Evolutionary conservation across 2,888 invertebrate genomes (phyloP).

Genomic region (Geotrupes spiniger): DNA sequence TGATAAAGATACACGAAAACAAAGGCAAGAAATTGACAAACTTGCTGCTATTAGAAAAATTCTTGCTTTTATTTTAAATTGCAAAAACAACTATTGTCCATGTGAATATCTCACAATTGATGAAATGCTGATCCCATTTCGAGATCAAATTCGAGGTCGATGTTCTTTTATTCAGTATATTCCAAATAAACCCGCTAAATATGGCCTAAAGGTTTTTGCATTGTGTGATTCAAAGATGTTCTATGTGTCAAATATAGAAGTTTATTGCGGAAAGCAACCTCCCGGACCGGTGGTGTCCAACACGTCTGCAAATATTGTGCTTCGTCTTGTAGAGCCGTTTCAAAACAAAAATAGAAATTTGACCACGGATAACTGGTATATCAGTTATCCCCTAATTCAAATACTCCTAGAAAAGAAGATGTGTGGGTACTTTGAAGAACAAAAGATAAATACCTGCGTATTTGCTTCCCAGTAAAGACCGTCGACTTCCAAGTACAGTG

Average conservation of each 20-base stretch:
- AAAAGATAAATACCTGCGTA: constrained; percentile 30
- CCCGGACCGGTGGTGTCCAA: constrained; percentile 22
- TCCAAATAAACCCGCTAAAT: no score
- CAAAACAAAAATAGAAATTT: constrained; percentile 25
- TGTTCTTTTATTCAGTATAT: constrained; percentile 27
- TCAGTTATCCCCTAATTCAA: constrained; percentile 26
- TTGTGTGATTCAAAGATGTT: constrained; percentile 26
- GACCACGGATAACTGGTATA: constrained; percentile 31
- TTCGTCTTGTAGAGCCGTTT: constrained; percentile 16
- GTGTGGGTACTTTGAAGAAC: constrained; percentile 19
- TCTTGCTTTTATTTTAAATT: no score
- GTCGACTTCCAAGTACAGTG: constrained; percentile 19
- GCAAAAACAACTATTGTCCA: no score
- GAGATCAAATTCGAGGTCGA: constrained; percentile 20
- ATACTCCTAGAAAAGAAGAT: constrained; percentile 1
- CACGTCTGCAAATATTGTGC: constrained; percentile 21
- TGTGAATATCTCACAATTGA: no score
- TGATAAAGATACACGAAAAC: no score
- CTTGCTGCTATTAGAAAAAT: no score
- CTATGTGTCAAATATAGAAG: constrained; percentile 23
- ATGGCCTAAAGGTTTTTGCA: constrained; percentile 31
- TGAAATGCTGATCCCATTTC: constrained; percentile 21
- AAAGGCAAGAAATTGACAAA: no score
- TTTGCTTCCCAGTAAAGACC: constrained; percentile 26
- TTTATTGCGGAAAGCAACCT: no score